Percentiles rank a stretch among this genome's conserved stretches.
Conservation (phyloP, 2,113 vertebrate genomes). For the Kobus ellipsiprymnus region DNA sequence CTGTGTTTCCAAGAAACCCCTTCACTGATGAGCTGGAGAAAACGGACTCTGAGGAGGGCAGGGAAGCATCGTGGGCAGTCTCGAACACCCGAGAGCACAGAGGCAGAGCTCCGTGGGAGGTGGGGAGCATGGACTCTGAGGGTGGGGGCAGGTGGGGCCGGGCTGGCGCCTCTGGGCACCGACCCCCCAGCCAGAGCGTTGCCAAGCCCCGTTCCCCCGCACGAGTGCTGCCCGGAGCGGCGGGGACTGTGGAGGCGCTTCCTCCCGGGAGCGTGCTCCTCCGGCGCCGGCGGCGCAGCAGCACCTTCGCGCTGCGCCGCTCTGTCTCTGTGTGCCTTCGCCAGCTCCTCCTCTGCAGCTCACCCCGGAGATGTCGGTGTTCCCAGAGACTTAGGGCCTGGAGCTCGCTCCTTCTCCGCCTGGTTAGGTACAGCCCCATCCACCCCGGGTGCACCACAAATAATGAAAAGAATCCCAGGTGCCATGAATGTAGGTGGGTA, state of each 20-base stretch:
- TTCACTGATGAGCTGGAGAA: background rate
- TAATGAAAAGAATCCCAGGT: background rate
- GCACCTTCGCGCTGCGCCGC: fast-evolving
- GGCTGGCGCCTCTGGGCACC: fast-evolving
- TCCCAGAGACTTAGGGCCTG: background rate
- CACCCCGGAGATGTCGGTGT: fast-evolving
- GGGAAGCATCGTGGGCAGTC: background rate
- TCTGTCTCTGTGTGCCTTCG: fast-evolving
- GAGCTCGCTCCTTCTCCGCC: background rate
- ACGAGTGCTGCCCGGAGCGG: fast-evolving
- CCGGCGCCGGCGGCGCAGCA: background rate
- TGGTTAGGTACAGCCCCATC: too few relatives aligned
- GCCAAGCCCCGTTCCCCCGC: fast-evolving
- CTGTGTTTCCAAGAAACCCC: background rate
- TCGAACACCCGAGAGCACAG: background rate
- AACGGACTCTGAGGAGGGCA: background rate
- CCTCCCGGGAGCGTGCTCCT: background rate
- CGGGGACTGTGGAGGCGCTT: fast-evolving
- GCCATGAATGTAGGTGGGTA: background rate
- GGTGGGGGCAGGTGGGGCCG: too few relatives aligned
- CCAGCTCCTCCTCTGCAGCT: background rate
- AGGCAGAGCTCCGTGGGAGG: background rate
- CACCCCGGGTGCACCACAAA: too few relatives aligned
- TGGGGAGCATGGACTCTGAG: background rate
- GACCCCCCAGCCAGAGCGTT: fast-evolving